Conservation (phyloP, 1,140 invertebrate genomes). For the Aphaenogaster floridana region DNA sequence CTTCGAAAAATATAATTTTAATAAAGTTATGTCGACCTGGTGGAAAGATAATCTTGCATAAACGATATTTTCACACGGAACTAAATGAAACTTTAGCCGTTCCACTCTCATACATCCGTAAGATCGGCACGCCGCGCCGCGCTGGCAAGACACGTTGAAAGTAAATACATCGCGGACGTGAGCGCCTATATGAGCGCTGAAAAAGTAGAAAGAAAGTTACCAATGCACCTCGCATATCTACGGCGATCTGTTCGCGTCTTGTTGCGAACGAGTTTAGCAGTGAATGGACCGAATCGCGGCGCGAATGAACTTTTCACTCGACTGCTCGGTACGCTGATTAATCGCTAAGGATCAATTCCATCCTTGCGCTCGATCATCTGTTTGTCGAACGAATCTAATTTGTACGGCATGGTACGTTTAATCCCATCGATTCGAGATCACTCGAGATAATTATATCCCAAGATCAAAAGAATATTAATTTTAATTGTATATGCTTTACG, state of each 20-base stretch:
- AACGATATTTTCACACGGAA: constrained; percentile 43
- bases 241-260: constrained; percentile 49
- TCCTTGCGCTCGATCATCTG: constrained; percentile 2
- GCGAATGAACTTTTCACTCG: constrained; percentile 72
- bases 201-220: constrained; percentile 78
- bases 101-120: constrained; percentile 46
- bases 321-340: constrained; percentile 39
- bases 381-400: constrained; percentile 34
- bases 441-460: not conserved
- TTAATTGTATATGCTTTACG: not conserved
- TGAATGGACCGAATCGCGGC: constrained; percentile 69
- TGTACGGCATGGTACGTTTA: constrained; percentile 16
- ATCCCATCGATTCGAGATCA: not conserved
- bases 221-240: constrained; percentile 73
- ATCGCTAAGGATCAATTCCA: constrained; percentile 44
- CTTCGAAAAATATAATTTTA: not conserved
- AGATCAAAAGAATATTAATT: constrained; percentile 13
- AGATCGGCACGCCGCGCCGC: constrained; percentile 7
- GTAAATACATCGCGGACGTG: constrained; percentile 68
- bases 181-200: constrained; percentile 56
- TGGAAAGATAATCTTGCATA: constrained; percentile 12
- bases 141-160: constrained; percentile 65
- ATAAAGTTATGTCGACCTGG: not conserved
- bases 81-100: constrained; percentile 49
- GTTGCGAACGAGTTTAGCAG: constrained; percentile 71